Evolutionary conservation across 64 coral and sea anemone species (phyloP), one percentile per base, ranked within the genome.

Genomic region (Pachyseris speciosa): DNA sequence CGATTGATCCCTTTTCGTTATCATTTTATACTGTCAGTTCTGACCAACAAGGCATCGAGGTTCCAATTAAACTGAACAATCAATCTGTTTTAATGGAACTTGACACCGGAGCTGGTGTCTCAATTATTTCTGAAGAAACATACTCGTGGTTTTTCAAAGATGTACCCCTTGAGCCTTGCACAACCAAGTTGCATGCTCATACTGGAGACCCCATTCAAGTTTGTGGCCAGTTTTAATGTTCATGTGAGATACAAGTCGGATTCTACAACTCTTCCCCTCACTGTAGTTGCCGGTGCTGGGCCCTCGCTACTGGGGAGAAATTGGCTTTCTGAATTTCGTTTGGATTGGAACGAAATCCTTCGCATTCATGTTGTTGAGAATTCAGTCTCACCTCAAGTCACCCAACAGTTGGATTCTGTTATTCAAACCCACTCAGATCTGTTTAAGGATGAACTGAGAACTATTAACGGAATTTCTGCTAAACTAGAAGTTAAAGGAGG

Each of bases 71-170:
- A 39, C 71, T 74, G 36, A 74, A 74, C 19, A 37, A 37, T 48
- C 40, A 44, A 9, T 42, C 39, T 74, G 6, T 47, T 74, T 42
- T 29, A 24, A 75, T 75, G 72, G 72, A 48, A 75, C 37, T 75
- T 47, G 72, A 75, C 72, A 75, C 72, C 22, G 39, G 72, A 26
- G 72, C 72, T 5, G n/a, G 72, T 47, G 37, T 72, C 37, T 72
- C 69, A 5, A 41, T 70, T 32, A 70, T 70, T 39, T 70, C 32
- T 4, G 2, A 22, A 17, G 67, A 70, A 32, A 70, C 67, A 16
- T 70, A 30, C 45, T 49, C 45, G 45, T 10, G 15, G 13, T 58
- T 58, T 58, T 58, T 58, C 52, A 58, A 58, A 58, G 52, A 20
- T 58, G 52, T 58, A 58, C 52, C 52, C 52, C 75, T 80, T 12